Conservation (phyloP, 2,113 vertebrate species). For the Poeciliopsis turrubarensis region DNA sequence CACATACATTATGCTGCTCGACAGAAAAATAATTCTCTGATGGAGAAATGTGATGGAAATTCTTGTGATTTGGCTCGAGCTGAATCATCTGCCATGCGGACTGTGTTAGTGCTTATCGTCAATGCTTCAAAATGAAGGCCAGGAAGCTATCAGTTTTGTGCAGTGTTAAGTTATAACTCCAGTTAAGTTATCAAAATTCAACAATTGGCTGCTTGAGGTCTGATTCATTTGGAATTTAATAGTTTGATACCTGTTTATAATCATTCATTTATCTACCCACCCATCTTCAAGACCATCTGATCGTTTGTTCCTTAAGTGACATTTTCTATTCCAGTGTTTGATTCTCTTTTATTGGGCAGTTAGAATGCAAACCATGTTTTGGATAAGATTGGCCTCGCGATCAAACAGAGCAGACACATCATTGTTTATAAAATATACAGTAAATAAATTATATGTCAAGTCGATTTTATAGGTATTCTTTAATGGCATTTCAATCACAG, state of each 20-base stretch:
- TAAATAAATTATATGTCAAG: too few relatives aligned
- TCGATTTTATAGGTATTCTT: neutral
- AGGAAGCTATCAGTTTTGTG: neutral
- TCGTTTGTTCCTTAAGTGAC: neutral
- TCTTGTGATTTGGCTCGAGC: neutral
- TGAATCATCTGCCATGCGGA: neutral
- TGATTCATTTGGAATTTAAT: too few relatives aligned
- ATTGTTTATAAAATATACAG: too few relatives aligned
- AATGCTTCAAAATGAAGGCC: neutral
- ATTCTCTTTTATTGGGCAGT: neutral
- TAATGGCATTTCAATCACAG: too few relatives aligned
- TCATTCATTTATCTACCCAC: neutral
- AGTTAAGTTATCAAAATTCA: neutral
- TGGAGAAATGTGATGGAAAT: conserved; percentile 3
- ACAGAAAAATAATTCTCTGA: conserved; percentile 13
- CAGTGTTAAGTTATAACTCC: neutral
- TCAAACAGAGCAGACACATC: too few relatives aligned
- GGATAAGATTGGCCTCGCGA: too few relatives aligned
- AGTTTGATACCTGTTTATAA: neutral
- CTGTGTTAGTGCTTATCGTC: neutral
- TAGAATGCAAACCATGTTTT: neutral
- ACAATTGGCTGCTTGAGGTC: neutral
- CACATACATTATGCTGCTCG: neutral
- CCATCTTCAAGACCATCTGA: neutral
- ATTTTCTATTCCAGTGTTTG: neutral